These are phyloP conservation scores for Lordiphosa stackelbergi DNA, from an alignment of 1,140 invertebrate species.

Conservation along the genomic window DNA sequence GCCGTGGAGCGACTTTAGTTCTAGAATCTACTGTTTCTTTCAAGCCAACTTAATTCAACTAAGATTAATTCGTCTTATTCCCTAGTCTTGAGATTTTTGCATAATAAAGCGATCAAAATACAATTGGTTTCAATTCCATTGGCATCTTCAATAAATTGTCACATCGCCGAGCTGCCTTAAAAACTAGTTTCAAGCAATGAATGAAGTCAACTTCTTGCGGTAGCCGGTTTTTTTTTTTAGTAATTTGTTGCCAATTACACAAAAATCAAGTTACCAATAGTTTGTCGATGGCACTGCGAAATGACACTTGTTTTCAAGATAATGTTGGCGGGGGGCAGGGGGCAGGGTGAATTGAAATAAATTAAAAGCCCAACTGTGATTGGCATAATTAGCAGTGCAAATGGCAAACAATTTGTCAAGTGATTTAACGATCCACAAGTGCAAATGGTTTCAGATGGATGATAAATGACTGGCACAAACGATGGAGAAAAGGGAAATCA, in stretches of 20 bases:
- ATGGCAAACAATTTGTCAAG: slow-evolving; percentile 49
- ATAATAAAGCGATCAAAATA: slow-evolving; percentile 36
- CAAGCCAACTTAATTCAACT: not conserved
- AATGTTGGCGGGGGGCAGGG: slow-evolving; percentile 1
- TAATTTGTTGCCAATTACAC: slow-evolving; percentile 54
- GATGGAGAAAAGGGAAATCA: slow-evolving; percentile 12
- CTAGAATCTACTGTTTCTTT: too few relatives aligned
- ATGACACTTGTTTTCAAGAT: slow-evolving; percentile 32
- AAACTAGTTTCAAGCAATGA: slow-evolving; percentile 40
- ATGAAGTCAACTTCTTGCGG: slow-evolving; percentile 16
- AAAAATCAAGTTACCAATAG: slow-evolving; percentile 43
- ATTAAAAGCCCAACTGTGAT: slow-evolving; percentile 39
- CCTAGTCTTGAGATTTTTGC: slow-evolving; percentile 6
- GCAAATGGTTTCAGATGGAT: too few relatives aligned
- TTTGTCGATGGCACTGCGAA: slow-evolving; percentile 19
- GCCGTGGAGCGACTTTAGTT: too few relatives aligned
- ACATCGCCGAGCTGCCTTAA: not conserved
- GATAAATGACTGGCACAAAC: slow-evolving; percentile 7
- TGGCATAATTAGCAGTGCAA: slow-evolving; percentile 50
- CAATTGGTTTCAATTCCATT: not conserved
- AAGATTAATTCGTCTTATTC: not conserved
- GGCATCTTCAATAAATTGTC: slow-evolving; percentile 47
- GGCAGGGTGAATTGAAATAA: slow-evolving; percentile 19
- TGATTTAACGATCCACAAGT: slow-evolving; percentile 35
- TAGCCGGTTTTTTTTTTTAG: slow-evolving; percentile 15